phyloP scores from a whole-genome alignment of 2,797 vertebrate genomes.

The Cuniculus paca region DNA sequence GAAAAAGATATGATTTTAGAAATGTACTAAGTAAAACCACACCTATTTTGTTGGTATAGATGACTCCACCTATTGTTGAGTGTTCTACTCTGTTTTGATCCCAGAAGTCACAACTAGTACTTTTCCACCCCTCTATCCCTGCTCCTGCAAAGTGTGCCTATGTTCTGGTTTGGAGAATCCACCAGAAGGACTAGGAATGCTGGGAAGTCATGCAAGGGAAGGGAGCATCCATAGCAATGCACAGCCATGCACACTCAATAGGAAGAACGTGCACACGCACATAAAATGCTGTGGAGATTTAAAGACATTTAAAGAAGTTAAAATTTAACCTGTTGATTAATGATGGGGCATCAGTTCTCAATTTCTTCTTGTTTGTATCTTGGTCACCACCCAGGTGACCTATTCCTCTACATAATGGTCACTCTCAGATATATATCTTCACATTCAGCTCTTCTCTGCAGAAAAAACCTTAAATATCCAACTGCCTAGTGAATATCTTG shows the following conservation, averaged over 20 bases:
- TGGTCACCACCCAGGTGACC: background rate
- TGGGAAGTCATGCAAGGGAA: background rate
- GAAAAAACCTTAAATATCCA: background rate
- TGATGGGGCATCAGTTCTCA: background rate
- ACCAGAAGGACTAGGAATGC: background rate
- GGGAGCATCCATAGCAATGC: background rate
- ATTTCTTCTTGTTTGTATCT: background rate
- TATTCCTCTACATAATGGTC: background rate
- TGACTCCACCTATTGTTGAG: background rate
- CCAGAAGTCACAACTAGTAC: background rate
- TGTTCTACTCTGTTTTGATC: background rate
- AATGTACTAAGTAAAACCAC: background rate
- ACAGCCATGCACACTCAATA: accelerated
- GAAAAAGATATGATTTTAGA: background rate
- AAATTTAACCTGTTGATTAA: background rate
- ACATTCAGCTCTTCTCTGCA: background rate
- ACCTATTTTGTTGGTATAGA: background rate
- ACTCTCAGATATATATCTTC: background rate
- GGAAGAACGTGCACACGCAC: accelerated
- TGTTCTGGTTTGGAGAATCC: background rate
- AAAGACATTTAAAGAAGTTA: no score
- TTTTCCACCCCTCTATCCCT: background rate
- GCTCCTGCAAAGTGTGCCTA: background rate
- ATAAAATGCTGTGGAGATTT: background rate
- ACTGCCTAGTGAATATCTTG: no score